Evolutionary conservation across 2,797 vertebrate species (phyloP), one percentile per base, ranked within the genome.

Genomic region (Xiphophorus birchmanni): DNA sequence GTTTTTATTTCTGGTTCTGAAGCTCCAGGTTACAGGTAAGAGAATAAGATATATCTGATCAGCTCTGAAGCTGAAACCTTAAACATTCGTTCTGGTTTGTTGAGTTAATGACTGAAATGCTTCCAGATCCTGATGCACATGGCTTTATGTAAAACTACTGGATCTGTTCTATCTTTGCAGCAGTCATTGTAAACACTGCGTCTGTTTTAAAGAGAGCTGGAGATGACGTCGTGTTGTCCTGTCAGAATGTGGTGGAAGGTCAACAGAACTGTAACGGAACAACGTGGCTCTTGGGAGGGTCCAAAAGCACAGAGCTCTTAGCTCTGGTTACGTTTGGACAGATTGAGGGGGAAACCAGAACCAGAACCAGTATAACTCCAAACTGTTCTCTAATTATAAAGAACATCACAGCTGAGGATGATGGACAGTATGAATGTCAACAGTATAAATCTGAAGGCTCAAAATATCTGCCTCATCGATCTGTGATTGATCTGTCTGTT

Each of bases 361-460:
- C 60, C 71, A 76, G 76, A 80, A 50, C 81, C 74, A 72, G 40
- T 21, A 18, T 35, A 2, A 63, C 58, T 35, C 29, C 88, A 0
- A 26, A 75, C 37, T 90, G 87, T 79, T 87, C 79, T 83, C 85
- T 90, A 77, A 48, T 76, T n/a, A 58, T 90, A 50, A 80, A 81
- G 82, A 73, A 71, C 0, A 56, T 85, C 69, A 76, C 60, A 52
- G 12, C 0, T 2, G 29, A 82, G 23, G 83, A 87, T 77, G 63
- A 0, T 40, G 87, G 83, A 56, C 5, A 0, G 8, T 90, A 87
- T 45, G 0, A 0, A 63, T 88, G 87, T 40, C 32, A 5, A 73
- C 48, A 40, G 5, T 17, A 40, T 17, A 13, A 0, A 48, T 63
- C 50, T 65, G 17, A 40, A 23, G 63, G 1, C 4, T 3, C 58